A percentile compares a stretch with the other conserved stretches of the same genome.
phyloP scores from a whole-genome alignment of 2,888 invertebrate genomes.

The Macrostomum cliftonense region DNA sequence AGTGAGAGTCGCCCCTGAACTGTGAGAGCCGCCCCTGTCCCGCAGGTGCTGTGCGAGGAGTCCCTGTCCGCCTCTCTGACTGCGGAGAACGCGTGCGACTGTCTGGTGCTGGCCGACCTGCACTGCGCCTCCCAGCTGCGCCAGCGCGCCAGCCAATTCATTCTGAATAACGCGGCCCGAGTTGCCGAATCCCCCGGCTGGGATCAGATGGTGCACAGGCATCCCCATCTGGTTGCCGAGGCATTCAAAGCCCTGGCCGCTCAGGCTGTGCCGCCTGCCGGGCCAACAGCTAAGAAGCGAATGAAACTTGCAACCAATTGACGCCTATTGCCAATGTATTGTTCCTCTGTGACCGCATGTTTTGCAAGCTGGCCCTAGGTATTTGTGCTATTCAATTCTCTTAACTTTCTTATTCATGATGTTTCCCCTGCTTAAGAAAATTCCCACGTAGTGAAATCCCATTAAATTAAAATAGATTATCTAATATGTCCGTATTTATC shows the following conservation, averaged over 20 bases:
- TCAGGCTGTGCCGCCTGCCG: constrained; percentile 84
- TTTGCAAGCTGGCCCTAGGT: too few relatives aligned
- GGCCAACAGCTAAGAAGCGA: constrained; percentile 43
- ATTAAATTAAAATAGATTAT: too few relatives aligned
- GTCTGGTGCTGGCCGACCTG: constrained; percentile 83
- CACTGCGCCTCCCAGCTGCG: constrained; percentile 95
- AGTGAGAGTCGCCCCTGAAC: too few relatives aligned
- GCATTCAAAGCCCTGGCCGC: constrained; percentile 94
- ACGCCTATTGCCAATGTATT: too few relatives aligned
- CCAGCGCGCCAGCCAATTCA: constrained; percentile 54
- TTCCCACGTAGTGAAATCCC: too few relatives aligned
- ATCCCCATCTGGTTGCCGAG: constrained; percentile 93
- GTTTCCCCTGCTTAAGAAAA: too few relatives aligned
- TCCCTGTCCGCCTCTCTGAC: constrained; percentile 79
- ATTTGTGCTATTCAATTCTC: too few relatives aligned
- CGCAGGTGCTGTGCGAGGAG: constrained; percentile 76
- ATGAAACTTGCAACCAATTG: too few relatives aligned
- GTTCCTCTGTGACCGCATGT: too few relatives aligned
- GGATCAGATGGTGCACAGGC: constrained; percentile 89
- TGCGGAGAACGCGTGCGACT: constrained; percentile 88
- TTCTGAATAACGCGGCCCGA: constrained; percentile 62
- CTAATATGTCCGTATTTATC: too few relatives aligned
- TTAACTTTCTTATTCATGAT: too few relatives aligned
- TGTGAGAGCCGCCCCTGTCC: too few relatives aligned
- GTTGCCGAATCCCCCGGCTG: constrained; percentile 95